phyloP scores from a whole-genome alignment of 2,113 vertebrate genomes.

The Alaudala cheleensis region DNA sequence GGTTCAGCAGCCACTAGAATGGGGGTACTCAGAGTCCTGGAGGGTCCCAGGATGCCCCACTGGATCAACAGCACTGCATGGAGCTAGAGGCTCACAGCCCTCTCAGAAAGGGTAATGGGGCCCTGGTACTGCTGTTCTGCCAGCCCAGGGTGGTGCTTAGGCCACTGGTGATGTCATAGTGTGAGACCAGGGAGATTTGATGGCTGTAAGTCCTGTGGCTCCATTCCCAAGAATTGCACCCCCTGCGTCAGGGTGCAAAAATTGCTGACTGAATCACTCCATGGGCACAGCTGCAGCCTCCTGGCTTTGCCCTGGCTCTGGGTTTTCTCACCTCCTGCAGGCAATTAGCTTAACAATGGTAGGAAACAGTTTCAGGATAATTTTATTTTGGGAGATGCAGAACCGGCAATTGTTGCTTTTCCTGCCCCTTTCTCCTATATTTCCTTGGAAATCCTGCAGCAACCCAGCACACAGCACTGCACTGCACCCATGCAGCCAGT shows the following conservation, averaged over 20 bases:
- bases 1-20: too few species aligned
- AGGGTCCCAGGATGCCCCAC: too few species aligned
- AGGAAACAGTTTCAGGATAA: not conserved
- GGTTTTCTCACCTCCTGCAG: not conserved
- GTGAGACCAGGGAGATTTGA: not conserved
- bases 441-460: not conserved
- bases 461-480: not conserved
- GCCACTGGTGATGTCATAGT: slow-evolving; percentile 10
- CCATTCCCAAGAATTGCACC: not conserved
- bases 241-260: not conserved
- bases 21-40: too few species aligned
- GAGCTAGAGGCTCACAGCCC: not conserved
- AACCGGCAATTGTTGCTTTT: not conserved
- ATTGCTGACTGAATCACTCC: not conserved
- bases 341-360: not conserved
- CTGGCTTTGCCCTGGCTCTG: not conserved
- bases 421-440: not conserved
- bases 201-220: not conserved
- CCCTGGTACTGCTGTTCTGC: not conserved
- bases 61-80: not conserved
- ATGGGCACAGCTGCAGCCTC: not conserved
- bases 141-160: not conserved
- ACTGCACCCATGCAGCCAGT: not conserved
- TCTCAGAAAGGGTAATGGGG: not conserved
- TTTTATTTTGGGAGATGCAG: not conserved